Conservation (phyloP, 2,113 vertebrate genomes). For the Lonchura striata region DNA sequence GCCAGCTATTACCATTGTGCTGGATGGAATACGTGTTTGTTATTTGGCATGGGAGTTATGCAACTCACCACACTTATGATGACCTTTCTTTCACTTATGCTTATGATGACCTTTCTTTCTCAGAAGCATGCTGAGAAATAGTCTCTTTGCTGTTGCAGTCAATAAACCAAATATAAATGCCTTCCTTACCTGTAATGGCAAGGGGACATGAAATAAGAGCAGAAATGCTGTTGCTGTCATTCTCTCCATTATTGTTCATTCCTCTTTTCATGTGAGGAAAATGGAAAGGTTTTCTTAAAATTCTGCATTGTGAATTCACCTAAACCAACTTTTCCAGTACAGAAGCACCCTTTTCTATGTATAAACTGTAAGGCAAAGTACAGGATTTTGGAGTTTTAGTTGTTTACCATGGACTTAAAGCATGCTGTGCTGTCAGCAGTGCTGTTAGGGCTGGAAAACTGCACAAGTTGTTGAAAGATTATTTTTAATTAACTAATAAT, state of each 20-base stretch:
- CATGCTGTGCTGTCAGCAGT: background rate
- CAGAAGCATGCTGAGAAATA: background rate
- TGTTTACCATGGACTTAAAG: background rate
- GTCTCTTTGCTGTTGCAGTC: background rate
- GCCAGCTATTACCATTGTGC: background rate
- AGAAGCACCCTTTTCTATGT: background rate
- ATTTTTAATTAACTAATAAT: background rate
- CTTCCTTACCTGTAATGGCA: background rate
- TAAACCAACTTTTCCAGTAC: background rate
- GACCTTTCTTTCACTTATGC: background rate
- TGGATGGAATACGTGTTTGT: accelerated
- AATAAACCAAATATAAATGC: background rate
- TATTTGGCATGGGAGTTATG: background rate
- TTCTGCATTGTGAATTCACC: background rate
- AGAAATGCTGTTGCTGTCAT: background rate
- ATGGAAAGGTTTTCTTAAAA: background rate
- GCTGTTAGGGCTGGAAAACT: background rate
- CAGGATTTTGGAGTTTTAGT: background rate
- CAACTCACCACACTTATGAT: background rate
- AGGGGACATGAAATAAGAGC: background rate
- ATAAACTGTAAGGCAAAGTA: background rate
- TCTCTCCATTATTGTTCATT: background rate
- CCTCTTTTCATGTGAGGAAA: background rate
- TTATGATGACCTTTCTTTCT: background rate
- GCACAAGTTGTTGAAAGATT: background rate